Percentiles rank a stretch among this genome's conserved stretches.
phyloP scores from a whole-genome alignment of 2,113 vertebrate genomes.

The Stigmatopora argus region DNA sequence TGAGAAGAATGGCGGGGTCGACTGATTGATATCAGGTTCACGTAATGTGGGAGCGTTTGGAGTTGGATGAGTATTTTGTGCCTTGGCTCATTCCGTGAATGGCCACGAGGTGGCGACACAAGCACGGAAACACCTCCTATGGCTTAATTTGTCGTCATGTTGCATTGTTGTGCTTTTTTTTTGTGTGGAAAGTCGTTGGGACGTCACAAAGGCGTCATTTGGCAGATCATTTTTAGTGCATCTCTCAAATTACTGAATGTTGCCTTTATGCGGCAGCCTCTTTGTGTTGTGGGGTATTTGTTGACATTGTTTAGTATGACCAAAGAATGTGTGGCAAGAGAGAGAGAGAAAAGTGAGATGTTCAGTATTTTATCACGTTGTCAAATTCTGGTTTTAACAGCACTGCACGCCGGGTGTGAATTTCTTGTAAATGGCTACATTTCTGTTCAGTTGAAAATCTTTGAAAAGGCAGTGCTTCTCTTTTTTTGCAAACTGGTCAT shows the following conservation, averaged over 20 bases:
- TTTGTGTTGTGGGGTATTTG: conserved; percentile 8
- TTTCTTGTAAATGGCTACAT: conserved; percentile 37
- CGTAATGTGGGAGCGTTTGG: conserved; percentile 10
- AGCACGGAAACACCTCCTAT: conserved; percentile 32
- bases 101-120: conserved; percentile 51
- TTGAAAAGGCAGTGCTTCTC: conserved; percentile 41
- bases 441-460: conserved; percentile 34
- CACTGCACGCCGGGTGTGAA: conserved; percentile 25
- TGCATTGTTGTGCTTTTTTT: conserved; percentile 24
- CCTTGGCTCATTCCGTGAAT: conserved; percentile 67
- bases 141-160: conserved; percentile 19
- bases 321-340: conserved; percentile 61
- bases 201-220: conserved; percentile 8
- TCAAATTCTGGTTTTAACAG: conserved; percentile 25
- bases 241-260: conserved; percentile 16
- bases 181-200: conserved; percentile 10
- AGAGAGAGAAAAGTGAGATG: conserved; percentile 20
- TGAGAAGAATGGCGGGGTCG: conserved; percentile 7
- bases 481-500: conserved; percentile 26
- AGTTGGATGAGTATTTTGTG: conserved; percentile 64
- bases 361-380: conserved; percentile 40
- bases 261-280: conserved; percentile 43
- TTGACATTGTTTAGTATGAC: conserved; percentile 42
- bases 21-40: background rate
- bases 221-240: conserved; percentile 15